Evolutionary conservation across 2,888 invertebrate species (phyloP), one percentile per base, ranked within the genome.

Genomic region (Netelia melanura): DNA sequence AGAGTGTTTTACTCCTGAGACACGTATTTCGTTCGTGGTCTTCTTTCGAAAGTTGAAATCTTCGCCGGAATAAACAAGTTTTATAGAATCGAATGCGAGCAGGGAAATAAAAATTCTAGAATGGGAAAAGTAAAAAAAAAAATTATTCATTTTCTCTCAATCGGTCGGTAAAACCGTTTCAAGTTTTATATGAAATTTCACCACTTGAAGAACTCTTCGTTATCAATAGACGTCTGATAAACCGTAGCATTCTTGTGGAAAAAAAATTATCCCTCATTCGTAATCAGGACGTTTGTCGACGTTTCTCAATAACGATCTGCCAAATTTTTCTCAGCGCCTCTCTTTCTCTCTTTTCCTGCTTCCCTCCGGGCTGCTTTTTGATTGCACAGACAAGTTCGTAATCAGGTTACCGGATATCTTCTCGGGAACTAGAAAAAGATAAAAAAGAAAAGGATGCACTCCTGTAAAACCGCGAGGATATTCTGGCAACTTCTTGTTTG

Each of bases 351-450:
- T 58, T 17, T 44, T 52, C 54, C 21, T 30, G 14, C 8, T 48
- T 6, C 23, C 6, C 30, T 54, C 56, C 75, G 48, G 14, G 68
- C 52, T 62, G 61, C 43, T 75, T 58, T 77, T 70, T 81, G 78
- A 75, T 85, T 81, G 78, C 75, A 23, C 56, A 65, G 74, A 81
- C 81, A 74, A 81, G 77, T 81, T 77, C 61, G 52, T 68, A 85
- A 85, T 85, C 84, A 85, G 74, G 81, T 85, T 85, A 85, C 74
- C 78, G 84, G 81, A 85, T 71, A 65, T 81, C 81, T 65, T n/a
- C 17, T 70, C 5, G 21, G 38, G n/a, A 30, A 48, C 3, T n/a
- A 61, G 30, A 8, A 21, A 61, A 56, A 38, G 30, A 54, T 21
- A 21, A 21, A 21, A 21, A 79, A 72, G 72, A 80, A 62, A 58